phyloP scores from a whole-genome alignment of 2,113 vertebrate genomes.

The Nothoprocta perdicaria region DNA sequence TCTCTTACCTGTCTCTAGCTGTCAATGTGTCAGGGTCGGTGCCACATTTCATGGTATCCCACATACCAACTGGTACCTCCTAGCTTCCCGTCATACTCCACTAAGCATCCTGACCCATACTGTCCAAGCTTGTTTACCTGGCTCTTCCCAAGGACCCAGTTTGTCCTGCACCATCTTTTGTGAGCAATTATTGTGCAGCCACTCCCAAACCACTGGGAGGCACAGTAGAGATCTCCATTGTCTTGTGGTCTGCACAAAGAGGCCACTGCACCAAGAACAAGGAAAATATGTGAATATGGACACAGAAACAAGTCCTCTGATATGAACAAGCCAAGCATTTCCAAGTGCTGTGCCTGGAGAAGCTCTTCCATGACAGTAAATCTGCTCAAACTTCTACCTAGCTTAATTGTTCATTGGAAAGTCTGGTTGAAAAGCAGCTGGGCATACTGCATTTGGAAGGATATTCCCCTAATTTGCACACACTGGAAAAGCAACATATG shows the following conservation, averaged over 20 bases:
- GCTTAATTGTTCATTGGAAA: background rate
- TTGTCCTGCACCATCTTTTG: background rate
- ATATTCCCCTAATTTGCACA: background rate
- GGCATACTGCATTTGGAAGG: background rate
- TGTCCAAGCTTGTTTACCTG: background rate
- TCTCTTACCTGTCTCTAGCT: background rate
- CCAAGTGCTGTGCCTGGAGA: background rate
- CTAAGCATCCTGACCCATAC: background rate
- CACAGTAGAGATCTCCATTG: fast-evolving
- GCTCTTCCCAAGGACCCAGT: background rate
- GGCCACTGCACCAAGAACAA: background rate
- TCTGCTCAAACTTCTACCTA: background rate
- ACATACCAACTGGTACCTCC: background rate
- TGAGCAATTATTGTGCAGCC: background rate
- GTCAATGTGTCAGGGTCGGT: background rate
- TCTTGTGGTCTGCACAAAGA: background rate
- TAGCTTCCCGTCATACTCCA: background rate
- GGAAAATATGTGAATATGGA: background rate
- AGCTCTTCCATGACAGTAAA: background rate
- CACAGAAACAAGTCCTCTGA: background rate
- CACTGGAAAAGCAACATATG: background rate
- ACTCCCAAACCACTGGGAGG: background rate
- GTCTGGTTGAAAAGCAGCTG: background rate
- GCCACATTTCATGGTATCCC: background rate
- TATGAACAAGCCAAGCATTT: fast-evolving